A percentile compares a stretch with the other conserved stretches of the same genome.
phyloP scores from a whole-genome alignment of 2,797 vertebrate genomes.

The Hephaestus fuliginosus region DNA sequence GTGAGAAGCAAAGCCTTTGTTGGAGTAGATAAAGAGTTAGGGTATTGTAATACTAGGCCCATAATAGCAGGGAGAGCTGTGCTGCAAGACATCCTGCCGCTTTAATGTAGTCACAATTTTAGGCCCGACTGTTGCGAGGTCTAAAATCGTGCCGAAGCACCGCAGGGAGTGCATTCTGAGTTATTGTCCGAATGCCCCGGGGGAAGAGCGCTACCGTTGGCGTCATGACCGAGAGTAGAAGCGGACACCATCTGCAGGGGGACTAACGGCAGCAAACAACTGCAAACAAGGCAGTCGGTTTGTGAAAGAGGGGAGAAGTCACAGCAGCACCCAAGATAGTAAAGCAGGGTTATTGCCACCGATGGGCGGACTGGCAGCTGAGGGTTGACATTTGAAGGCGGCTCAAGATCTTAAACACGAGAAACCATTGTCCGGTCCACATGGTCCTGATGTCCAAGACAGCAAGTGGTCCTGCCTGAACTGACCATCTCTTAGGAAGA shows the following conservation, averaged over 20 bases:
- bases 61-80: not conserved
- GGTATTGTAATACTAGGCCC: not conserved
- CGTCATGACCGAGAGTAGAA: not conserved
- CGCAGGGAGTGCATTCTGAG: not conserved
- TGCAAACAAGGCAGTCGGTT: not conserved
- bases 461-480: conserved; percentile 9
- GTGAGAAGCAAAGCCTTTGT: not conserved
- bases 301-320: not conserved
- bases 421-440: not conserved
- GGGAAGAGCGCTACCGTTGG: too few species aligned
- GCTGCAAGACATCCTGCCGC: not conserved
- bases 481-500: not conserved
- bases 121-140: not conserved
- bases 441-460: not conserved
- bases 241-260: not conserved
- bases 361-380: not conserved
- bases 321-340: not conserved
- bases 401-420: not conserved
- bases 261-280: not conserved
- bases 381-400: not conserved
- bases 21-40: not conserved
- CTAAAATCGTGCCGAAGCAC: not conserved
- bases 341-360: not conserved
- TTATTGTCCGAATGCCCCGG: not conserved
- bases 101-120: not conserved